A percentile compares a stretch with the other conserved stretches of the same genome.
Evolutionary conservation across 2,888 invertebrate species (phyloP).

Genomic region (Panorpa germanica): DNA sequence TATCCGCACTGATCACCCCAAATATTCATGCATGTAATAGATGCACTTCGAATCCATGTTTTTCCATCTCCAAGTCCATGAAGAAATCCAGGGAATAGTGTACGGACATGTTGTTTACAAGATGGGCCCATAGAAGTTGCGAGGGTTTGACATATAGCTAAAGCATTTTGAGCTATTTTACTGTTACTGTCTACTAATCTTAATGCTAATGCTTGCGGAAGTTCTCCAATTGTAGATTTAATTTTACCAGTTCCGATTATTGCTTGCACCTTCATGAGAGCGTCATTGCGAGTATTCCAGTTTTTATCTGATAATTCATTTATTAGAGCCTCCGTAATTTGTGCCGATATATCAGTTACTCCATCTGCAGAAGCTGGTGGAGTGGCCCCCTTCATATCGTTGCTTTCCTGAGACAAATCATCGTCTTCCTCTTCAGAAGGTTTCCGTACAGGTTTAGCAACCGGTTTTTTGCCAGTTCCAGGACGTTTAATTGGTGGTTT

Average conservation of each 20-base stretch:
- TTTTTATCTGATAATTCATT: constrained; percentile 74
- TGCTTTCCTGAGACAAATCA: constrained; percentile 14
- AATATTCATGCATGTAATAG: constrained; percentile 64
- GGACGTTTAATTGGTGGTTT: constrained; percentile 32
- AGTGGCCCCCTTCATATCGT: constrained; percentile 16
- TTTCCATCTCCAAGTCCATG: constrained; percentile 59
- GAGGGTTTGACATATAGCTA: constrained; percentile 66
- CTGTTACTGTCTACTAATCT: constrained; percentile 81
- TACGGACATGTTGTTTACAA: constrained; percentile 58
- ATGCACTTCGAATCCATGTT: constrained; percentile 62
- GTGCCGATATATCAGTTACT: constrained; percentile 53
- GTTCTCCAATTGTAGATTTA: constrained; percentile 59
- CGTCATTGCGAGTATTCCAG: constrained; percentile 58
- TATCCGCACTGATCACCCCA: constrained; percentile 72
- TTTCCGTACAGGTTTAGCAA: background rate
- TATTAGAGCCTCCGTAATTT: constrained; percentile 63
- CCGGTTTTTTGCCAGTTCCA: no score
- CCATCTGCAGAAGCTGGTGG: constrained; percentile 18
- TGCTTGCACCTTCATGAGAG: constrained; percentile 24
- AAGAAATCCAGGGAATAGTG: constrained; percentile 72
- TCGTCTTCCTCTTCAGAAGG: background rate
- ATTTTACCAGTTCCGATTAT: constrained; percentile 13
- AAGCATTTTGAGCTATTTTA: constrained; percentile 67
- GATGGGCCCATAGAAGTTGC: constrained; percentile 69
- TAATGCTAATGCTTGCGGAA: constrained; percentile 58